Evolutionary conservation across 2,797 vertebrate species (phyloP).

Genomic region (Urosaurus nigricauda): DNA sequence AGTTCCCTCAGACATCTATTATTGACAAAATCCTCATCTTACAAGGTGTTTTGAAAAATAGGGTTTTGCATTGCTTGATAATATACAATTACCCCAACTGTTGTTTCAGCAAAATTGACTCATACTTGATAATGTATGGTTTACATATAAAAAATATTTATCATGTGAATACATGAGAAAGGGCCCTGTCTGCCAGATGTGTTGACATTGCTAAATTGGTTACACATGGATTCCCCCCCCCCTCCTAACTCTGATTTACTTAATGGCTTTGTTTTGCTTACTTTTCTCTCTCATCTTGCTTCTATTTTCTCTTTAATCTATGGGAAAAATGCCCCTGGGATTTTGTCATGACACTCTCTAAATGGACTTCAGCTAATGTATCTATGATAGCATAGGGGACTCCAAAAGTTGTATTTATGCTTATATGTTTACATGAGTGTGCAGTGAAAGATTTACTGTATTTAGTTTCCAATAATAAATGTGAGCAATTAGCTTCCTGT

Average conservation of each 20-base stretch:
- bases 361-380: conserved; percentile 33
- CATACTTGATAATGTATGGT: conserved; percentile 54
- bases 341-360: conserved; percentile 48
- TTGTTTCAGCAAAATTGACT: conserved; percentile 42
- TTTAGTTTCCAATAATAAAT: conserved; percentile 50
- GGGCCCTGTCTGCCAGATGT: conserved; percentile 43
- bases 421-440: conserved; percentile 42
- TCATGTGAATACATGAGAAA: conserved; percentile 49
- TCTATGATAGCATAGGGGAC: conserved; percentile 35
- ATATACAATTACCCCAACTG: conserved; percentile 38
- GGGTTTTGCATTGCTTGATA: conserved; percentile 21
- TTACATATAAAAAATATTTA: conserved; percentile 57
- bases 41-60: conserved; percentile 27
- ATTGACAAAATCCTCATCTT: neutral
- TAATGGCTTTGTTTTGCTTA: conserved; percentile 57
- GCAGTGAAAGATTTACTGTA: conserved; percentile 43
- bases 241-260: conserved; percentile 49
- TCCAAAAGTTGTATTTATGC: conserved; percentile 45
- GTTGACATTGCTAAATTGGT: conserved; percentile 56
- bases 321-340: conserved; percentile 40
- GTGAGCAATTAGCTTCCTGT: conserved; percentile 47
- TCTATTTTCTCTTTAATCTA: conserved; percentile 57
- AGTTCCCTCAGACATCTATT: neutral
- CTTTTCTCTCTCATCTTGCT: conserved; percentile 59
- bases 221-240: conserved; percentile 42